Evolutionary conservation across 2,888 invertebrate species (phyloP), one percentile per base, ranked within the genome.

Genomic region (Oscheius sp.): DNA sequence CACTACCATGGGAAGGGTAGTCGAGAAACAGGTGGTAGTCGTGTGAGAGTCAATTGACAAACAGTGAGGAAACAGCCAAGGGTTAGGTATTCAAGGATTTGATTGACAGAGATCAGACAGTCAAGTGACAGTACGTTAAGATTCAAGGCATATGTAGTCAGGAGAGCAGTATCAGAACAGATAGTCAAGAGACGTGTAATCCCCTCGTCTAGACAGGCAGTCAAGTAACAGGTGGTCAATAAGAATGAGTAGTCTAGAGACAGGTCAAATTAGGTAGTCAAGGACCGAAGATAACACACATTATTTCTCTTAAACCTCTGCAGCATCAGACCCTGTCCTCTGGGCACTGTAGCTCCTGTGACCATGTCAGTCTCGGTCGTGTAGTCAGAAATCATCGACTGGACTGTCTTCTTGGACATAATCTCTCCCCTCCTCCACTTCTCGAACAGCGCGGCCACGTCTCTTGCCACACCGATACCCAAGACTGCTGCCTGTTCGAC

Each of bases 401-500:
- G 33, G 4, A 53, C 47, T 3, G 58, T 60, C 3, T 66, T 48
- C n/a, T 62, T 65, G 5, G 74, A 73, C 2, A 79, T 70, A 0
- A 80, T 51, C 50, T 75, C 68, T 13, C 75, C 79, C 7, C 5
- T 60, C 53, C 79, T 70, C 13, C 13, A 70, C 35, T 65, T 57
- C 58, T 80, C 78, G 72, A 86, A 85, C 33, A 86, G 71, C 47
- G 72, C 51, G 7, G 86, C 86, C 77, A 86, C 62, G 0, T 78
- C 77, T 10, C 86, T 76, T 1, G 85, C 79, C 5, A 83, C 85
- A 1, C 85, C 86, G 51, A 84, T 82, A 35, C 82, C 86, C 33
- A 85, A 35, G 7, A 81, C 81, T 2, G 85, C 86, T 2, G 83
- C 72, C 66, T 86, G 86, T 47, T 86, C 86, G 13, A 86, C 51